Evolutionary conservation across 2,797 vertebrate species (phyloP), one percentile per base, ranked within the genome.

Genomic region (Scolopax bukidnonensis): DNA sequence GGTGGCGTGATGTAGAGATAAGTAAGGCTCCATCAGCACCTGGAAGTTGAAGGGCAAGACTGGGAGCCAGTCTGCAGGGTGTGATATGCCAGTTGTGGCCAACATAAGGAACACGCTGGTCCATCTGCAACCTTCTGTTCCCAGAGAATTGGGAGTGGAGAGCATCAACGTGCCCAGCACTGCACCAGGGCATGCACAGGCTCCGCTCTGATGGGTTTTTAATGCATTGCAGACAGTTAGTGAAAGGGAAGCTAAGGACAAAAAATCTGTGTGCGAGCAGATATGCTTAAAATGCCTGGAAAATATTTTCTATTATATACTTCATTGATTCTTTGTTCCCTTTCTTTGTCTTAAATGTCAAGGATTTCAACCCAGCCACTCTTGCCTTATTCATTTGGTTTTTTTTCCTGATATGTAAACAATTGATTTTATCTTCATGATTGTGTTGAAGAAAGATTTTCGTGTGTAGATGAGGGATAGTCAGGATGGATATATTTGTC

Each of bases 161-260:
- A 79, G 38, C 51, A 36, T 25, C 57, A 27, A 33, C 0, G 1
- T 28, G 54, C 33, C 2, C 67, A 51, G 54, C 18, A 1, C 3
- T 9, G 14, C 11, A 5, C 60, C 33, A 41, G 54, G 68, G 61
- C 30, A 12, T 3, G 30, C 54, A 28, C 27, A 9, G 45, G 9
- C 9, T 40, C 48, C 16, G 21, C 33, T 28, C 6, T 30, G n/a
- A 6, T 60, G 82, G 25, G 24, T 14, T 77, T 61, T 57, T n/a
- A 3, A 48, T 2, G 0, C 9, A 0, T n/a, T 80, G 9, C n/a
- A 64, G 41, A 20, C 16, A 41, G 17, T 19, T 16, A 33, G 25
- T 33, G 61, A 54, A 75, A 67, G 24, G 36, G 43, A 54, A 78
- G 45, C 41, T 64, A 6, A 84, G 50, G 59, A 51, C 54, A 84